A percentile compares a stretch with the other conserved stretches of the same genome.
phyloP scores from a whole-genome alignment of 2,113 vertebrate genomes.

The Equus przewalskii region DNA sequence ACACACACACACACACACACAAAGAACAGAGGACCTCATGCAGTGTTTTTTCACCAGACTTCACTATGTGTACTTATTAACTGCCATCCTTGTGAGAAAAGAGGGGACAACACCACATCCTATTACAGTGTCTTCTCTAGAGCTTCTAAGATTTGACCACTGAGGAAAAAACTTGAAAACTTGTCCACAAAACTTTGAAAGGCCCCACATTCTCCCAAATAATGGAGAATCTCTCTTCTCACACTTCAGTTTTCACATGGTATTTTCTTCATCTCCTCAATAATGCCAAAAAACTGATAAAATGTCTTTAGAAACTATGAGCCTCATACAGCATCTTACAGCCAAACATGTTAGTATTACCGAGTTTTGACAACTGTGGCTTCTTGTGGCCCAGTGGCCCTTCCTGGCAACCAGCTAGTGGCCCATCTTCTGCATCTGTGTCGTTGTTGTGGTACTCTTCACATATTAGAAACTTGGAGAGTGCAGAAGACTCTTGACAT shows the following conservation, averaged over 20 bases:
- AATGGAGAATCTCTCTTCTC: neutral
- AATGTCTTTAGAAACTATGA: neutral
- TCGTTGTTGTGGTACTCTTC: neutral
- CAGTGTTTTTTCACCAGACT: no score
- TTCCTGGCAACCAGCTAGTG: no score
- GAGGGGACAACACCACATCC: neutral
- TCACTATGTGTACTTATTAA: neutral
- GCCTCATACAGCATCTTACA: neutral
- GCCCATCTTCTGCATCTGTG: neutral
- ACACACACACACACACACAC: accelerated
- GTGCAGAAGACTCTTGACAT: neutral
- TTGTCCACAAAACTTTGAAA: neutral
- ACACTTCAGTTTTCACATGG: neutral
- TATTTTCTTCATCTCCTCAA: neutral
- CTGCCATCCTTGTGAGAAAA: neutral
- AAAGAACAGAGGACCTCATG: no score
- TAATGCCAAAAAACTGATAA: neutral
- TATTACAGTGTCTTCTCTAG: neutral
- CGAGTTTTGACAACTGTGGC: neutral
- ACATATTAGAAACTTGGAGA: neutral
- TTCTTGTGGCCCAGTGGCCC: neutral
- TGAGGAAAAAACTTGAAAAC: neutral
- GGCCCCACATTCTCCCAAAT: neutral
- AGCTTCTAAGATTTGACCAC: neutral
- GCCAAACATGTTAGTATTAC: neutral